Evolutionary conservation across 2,113 vertebrate genomes (phyloP).

Genomic region (Camelus bactrianus): DNA sequence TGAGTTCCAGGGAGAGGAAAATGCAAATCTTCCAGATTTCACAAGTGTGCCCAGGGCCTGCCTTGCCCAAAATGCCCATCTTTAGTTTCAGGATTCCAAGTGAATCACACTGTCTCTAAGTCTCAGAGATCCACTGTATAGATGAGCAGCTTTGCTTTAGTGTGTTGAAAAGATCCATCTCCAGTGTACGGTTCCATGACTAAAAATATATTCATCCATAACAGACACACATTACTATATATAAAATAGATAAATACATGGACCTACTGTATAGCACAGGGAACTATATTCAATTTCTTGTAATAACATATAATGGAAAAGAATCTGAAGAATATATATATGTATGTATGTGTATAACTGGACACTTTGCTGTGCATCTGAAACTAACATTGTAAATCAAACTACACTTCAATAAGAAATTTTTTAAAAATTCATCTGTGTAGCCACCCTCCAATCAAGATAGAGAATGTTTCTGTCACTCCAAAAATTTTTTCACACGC

Average conservation of each 20-base stretch:
- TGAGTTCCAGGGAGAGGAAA: not conserved
- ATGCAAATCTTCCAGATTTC: not conserved
- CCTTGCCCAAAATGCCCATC: not conserved
- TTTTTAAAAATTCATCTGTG: not conserved
- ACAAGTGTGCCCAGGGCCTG: not conserved
- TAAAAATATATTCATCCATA: not conserved
- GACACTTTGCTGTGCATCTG: too few relatives aligned
- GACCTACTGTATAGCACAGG: too few relatives aligned
- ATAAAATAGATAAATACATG: too few relatives aligned
- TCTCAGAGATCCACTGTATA: fast-evolving
- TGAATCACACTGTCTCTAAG: not conserved
- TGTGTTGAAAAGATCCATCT: not conserved
- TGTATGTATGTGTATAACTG: too few relatives aligned
- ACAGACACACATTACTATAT: too few relatives aligned
- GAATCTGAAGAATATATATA: too few relatives aligned
- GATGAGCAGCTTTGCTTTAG: not conserved
- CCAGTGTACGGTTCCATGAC: not conserved
- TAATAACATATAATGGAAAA: too few relatives aligned
- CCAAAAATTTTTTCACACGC: not conserved
- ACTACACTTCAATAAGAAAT: too few relatives aligned
- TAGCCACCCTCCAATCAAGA: not conserved
- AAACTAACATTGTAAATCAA: too few relatives aligned
- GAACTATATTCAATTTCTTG: too few relatives aligned
- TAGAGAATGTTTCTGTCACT: not conserved
- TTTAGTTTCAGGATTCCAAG: not conserved